Percentiles rank a stretch among this genome's conserved stretches.
Conservation (phyloP, 2,797 vertebrate species). For the Falco novaeseelandiae region DNA sequence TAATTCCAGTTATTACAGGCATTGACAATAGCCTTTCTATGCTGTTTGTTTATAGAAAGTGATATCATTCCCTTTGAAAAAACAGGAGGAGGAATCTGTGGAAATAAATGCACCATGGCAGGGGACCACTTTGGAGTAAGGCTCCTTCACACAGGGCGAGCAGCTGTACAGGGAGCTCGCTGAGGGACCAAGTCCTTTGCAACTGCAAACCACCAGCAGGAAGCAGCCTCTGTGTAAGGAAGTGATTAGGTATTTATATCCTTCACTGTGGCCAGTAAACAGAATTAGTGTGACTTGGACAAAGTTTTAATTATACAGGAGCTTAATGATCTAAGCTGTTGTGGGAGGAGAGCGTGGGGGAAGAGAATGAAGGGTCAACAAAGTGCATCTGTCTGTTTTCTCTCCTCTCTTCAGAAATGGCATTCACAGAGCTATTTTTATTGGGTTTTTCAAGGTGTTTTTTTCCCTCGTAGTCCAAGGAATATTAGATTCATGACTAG, state of each 20-base stretch:
- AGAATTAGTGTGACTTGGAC: slow-evolving; percentile 73
- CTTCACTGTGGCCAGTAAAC: slow-evolving; percentile 73
- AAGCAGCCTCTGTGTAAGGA: slow-evolving; percentile 73
- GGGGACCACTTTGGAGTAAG: not conserved
- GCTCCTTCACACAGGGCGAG: not conserved
- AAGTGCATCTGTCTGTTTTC: slow-evolving; percentile 57
- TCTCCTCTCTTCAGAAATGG: not conserved
- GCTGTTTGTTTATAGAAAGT: slow-evolving; percentile 9
- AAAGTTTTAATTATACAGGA: slow-evolving; percentile 78
- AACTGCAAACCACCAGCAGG: slow-evolving; percentile 75
- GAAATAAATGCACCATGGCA: slow-evolving; percentile 15
- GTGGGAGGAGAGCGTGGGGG: slow-evolving; percentile 73
- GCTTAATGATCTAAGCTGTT: slow-evolving; percentile 76
- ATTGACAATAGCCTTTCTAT: slow-evolving; percentile 8
- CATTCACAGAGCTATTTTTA: not conserved
- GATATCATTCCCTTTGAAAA: not conserved
- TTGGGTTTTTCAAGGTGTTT: not conserved
- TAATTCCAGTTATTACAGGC: not conserved
- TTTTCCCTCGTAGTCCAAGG: not conserved
- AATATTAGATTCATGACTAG: not conserved
- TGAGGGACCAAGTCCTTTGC: slow-evolving; percentile 1
- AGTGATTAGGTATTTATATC: slow-evolving; percentile 79
- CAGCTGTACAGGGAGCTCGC: slow-evolving; percentile 1
- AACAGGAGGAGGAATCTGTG: not conserved
- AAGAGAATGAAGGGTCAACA: slow-evolving; percentile 63